Conservation (phyloP, 2,888 invertebrate species). For the Tachina fera region DNA sequence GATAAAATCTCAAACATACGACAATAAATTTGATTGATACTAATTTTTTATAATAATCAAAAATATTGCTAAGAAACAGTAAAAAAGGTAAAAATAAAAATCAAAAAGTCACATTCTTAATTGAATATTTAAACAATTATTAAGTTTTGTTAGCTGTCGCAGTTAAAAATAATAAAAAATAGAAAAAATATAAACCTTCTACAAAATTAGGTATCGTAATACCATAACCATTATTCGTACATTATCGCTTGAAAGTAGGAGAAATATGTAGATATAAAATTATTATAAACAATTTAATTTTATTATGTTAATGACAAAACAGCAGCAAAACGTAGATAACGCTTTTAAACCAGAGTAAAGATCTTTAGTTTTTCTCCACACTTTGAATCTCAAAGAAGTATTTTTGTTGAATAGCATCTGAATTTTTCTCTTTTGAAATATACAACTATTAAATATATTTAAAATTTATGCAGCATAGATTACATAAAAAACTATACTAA, state of each 20-base stretch:
- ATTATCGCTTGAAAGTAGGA: slow-evolving; percentile 44
- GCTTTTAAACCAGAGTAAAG: slow-evolving; percentile 30
- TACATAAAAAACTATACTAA: neutral
- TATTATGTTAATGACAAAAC: slow-evolving; percentile 44
- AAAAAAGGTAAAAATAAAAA: neutral
- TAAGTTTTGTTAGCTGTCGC: neutral
- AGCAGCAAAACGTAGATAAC: slow-evolving; percentile 61
- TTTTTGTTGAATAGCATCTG: slow-evolving; percentile 11
- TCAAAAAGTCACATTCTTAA: slow-evolving; percentile 16
- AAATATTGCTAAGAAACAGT: slow-evolving; percentile 11
- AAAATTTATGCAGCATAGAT: slow-evolving; percentile 2
- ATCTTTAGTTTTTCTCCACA: slow-evolving; percentile 66
- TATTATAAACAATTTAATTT: slow-evolving; percentile 60
- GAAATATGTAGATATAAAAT: slow-evolving; percentile 42
- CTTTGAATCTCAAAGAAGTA: slow-evolving; percentile 62
- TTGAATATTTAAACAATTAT: slow-evolving; percentile 50
- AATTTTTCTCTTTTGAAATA: slow-evolving; percentile 11
- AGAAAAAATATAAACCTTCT: slow-evolving; percentile 12
- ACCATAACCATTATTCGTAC: slow-evolving; percentile 35
- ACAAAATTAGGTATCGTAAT: slow-evolving; percentile 25
- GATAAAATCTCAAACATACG: slow-evolving; percentile 1
- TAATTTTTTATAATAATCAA: slow-evolving; percentile 57
- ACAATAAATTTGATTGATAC: slow-evolving; percentile 50
- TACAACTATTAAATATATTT: neutral
- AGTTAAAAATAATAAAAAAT: slow-evolving; percentile 5